A percentile compares a stretch with the other conserved stretches of the same genome.
Conservation (phyloP, 2,113 vertebrate genomes). For the Lucifuga dentata region DNA sequence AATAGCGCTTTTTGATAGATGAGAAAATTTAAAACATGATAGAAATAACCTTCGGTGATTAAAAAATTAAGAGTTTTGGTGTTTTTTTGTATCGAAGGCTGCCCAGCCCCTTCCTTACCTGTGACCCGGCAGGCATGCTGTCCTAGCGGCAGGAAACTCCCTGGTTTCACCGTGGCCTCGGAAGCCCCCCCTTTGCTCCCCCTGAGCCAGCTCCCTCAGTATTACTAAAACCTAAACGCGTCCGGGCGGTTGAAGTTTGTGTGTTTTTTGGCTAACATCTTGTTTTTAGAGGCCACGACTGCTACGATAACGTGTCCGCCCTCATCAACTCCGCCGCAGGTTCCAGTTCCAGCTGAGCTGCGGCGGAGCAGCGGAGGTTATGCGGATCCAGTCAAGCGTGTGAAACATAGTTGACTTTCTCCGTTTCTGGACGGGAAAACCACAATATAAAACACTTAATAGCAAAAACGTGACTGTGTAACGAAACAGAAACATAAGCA, state of each 20-base stretch:
- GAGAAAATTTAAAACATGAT: no score
- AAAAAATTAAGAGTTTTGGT: no score
- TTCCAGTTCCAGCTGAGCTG: slow-evolving; percentile 54
- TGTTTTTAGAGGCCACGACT: background rate
- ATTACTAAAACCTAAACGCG: background rate
- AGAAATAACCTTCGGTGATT: no score
- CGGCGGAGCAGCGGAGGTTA: slow-evolving; percentile 48
- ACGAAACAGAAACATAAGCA: slow-evolving; percentile 3
- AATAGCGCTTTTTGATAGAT: no score
- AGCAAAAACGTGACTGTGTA: background rate
- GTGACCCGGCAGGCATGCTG: slow-evolving; percentile 60
- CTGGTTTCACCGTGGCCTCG: slow-evolving; percentile 71
- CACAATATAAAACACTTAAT: background rate
- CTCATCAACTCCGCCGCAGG: slow-evolving; percentile 57
- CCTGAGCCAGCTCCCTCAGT: background rate
- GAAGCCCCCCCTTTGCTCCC: slow-evolving; percentile 9
- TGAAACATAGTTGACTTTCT: slow-evolving; percentile 50
- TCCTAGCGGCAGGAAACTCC: slow-evolving; percentile 74
- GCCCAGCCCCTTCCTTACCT: slow-evolving; percentile 39
- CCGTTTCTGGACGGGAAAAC: background rate
- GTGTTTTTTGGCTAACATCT: background rate
- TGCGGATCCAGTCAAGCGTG: slow-evolving; percentile 54
- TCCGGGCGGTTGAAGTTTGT: background rate
- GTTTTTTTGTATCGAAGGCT: no score
- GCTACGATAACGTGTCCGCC: slow-evolving; percentile 17